Conservation (phyloP, 2,888 invertebrate genomes). For the Cephalotes varians region DNA sequence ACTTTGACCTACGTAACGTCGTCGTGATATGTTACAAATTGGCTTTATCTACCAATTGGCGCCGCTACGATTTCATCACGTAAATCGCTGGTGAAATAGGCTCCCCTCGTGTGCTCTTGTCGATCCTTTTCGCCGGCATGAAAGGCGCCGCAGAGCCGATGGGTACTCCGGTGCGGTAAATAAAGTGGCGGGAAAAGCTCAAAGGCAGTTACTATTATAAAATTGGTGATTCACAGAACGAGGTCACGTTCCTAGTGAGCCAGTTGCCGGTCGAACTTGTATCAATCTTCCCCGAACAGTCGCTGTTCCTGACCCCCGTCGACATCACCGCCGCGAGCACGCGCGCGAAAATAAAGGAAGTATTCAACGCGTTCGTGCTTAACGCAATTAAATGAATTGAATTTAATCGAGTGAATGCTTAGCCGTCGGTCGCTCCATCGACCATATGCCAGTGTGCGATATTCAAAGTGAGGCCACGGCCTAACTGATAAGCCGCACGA, state of each 20-base stretch:
- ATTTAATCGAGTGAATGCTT: slow-evolving; percentile 60
- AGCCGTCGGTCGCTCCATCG: background rate
- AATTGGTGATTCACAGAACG: slow-evolving; percentile 84
- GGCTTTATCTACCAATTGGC: background rate
- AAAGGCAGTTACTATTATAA: slow-evolving; percentile 83
- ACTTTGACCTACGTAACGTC: slow-evolving; percentile 18
- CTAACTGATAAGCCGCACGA: slow-evolving; percentile 14
- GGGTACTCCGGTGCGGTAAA: slow-evolving; percentile 51
- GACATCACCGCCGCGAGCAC: slow-evolving; percentile 59
- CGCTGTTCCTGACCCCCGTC: slow-evolving; percentile 83
- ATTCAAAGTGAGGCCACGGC: slow-evolving; percentile 18
- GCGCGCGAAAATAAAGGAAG: slow-evolving; percentile 57
- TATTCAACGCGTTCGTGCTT: slow-evolving; percentile 53
- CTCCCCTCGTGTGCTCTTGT: background rate
- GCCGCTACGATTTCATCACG: slow-evolving; percentile 16
- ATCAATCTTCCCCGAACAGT: slow-evolving; percentile 80
- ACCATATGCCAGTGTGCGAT: background rate
- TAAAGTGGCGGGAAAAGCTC: slow-evolving; percentile 71
- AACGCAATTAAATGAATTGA: slow-evolving; percentile 66
- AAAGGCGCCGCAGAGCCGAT: background rate
- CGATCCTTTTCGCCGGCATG: background rate
- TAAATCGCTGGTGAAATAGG: background rate
- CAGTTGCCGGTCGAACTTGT: slow-evolving; percentile 77
- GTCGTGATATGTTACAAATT: background rate
- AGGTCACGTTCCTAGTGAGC: slow-evolving; percentile 81